phyloP scores from a whole-genome alignment of 2,113 vertebrate genomes.

The Nanger granti region DNA sequence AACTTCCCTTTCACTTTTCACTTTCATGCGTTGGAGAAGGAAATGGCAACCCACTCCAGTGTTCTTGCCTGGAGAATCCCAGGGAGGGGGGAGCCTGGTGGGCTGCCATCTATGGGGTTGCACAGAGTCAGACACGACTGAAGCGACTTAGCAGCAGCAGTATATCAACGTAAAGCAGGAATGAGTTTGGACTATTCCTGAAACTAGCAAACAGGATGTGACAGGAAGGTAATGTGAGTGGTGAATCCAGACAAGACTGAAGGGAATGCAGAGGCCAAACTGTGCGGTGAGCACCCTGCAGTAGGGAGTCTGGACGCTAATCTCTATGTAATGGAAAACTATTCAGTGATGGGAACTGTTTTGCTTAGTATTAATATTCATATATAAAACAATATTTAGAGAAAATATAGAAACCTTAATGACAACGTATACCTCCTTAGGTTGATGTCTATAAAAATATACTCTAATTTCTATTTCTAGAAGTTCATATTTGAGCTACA shows the following conservation, averaged over 20 bases:
- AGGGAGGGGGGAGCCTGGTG: too few relatives aligned
- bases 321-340: background rate
- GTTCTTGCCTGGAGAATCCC: too few relatives aligned
- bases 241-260: background rate
- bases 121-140: too few relatives aligned
- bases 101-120: fast-evolving
- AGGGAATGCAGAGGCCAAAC: background rate
- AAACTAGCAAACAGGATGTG: background rate
- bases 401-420: background rate
- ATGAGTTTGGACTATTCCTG: background rate
- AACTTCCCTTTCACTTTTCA: too few relatives aligned
- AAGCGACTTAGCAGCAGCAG: too few relatives aligned
- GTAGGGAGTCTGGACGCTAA: background rate
- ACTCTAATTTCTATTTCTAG: background rate
- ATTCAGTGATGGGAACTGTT: background rate
- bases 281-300: background rate
- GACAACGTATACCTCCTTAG: background rate
- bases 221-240: background rate
- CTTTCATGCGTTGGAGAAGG: too few relatives aligned
- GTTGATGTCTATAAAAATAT: background rate
- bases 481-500: background rate
- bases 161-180: background rate
- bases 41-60: too few relatives aligned
- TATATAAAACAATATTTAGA: background rate
- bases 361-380: background rate